These are phyloP conservation scores for Triplophysa rosa DNA, from an alignment of 2,113 vertebrate species.

Conservation along the genomic window DNA sequence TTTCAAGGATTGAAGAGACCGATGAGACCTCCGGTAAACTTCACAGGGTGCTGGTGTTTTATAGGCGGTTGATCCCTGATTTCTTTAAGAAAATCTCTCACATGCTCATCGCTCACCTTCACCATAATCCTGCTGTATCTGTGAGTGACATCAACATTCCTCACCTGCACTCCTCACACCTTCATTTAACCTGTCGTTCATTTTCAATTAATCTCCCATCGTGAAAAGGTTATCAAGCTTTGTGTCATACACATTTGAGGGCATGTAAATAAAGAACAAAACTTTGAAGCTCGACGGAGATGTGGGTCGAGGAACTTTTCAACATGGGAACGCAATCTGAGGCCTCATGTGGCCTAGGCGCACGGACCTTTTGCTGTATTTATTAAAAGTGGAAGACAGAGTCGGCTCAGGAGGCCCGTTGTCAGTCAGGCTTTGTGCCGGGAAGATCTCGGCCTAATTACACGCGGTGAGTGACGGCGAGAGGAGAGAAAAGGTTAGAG, in stretches of 20 bases:
- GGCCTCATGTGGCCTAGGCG: not conserved
- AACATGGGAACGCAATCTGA: too few species aligned
- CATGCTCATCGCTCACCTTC: slow-evolving; percentile 10
- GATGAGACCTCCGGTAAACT: too few species aligned
- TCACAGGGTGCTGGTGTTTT: too few species aligned
- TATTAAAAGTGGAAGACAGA: slow-evolving; percentile 20
- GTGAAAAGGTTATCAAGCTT: too few species aligned
- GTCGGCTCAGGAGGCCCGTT: slow-evolving; percentile 27
- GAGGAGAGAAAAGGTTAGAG: slow-evolving; percentile 47
- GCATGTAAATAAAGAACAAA: too few species aligned
- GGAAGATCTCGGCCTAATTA: slow-evolving; percentile 66
- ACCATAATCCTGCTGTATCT: slow-evolving; percentile 10
- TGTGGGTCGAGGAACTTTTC: too few species aligned
- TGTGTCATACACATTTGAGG: too few species aligned
- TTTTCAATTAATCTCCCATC: not conserved
- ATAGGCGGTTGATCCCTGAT: slow-evolving; percentile 2
- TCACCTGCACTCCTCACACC: slow-evolving; percentile 26
- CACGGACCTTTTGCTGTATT: slow-evolving; percentile 15
- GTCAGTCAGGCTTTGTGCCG: slow-evolving; percentile 45
- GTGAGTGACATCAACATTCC: not conserved
- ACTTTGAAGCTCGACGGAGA: too few species aligned
- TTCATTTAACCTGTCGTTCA: not conserved
- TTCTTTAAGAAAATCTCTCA: slow-evolving; percentile 9
- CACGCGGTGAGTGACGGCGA: slow-evolving; percentile 62
- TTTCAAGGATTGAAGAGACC: too few species aligned